phyloP scores from a whole-genome alignment of 1,140 invertebrate species.

The Brachionus manjavacas region DNA sequence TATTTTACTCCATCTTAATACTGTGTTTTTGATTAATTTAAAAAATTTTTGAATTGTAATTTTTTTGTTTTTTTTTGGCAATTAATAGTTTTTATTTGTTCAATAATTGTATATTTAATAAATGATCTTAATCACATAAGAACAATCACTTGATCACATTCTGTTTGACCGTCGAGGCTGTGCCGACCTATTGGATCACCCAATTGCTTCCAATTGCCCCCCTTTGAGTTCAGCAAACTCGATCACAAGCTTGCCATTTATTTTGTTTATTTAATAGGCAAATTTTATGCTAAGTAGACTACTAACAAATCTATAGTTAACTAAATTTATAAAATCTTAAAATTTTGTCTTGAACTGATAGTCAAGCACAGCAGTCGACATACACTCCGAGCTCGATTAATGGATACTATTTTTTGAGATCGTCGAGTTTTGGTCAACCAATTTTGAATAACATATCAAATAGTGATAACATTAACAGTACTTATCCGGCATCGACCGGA shows the following conservation, averaged over 20 bases:
- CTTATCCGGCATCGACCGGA: neutral
- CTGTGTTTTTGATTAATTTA: neutral
- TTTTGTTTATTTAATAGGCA: neutral
- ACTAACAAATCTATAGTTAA: neutral
- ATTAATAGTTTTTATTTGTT: neutral
- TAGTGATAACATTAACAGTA: neutral
- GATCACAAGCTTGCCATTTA: neutral
- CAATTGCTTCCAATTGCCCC: neutral
- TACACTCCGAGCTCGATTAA: neutral
- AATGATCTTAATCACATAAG: neutral
- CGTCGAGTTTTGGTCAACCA: slow-evolving; percentile 1
- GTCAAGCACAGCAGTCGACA: slow-evolving; percentile 4
- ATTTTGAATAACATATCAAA: slow-evolving; percentile 28
- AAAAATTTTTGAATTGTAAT: neutral
- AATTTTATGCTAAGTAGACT: neutral
- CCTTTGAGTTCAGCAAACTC: no score
- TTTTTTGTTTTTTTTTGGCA: neutral
- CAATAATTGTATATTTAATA: neutral
- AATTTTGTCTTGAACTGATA: slow-evolving; percentile 3
- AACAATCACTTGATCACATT: neutral
- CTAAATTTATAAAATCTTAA: neutral
- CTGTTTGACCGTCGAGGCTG: neutral
- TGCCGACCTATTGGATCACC: neutral
- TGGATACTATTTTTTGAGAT: slow-evolving; percentile 30
- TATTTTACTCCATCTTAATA: neutral